phyloP scores from a whole-genome alignment of 2,888 invertebrate species.

The Synergus laeviventris region DNA sequence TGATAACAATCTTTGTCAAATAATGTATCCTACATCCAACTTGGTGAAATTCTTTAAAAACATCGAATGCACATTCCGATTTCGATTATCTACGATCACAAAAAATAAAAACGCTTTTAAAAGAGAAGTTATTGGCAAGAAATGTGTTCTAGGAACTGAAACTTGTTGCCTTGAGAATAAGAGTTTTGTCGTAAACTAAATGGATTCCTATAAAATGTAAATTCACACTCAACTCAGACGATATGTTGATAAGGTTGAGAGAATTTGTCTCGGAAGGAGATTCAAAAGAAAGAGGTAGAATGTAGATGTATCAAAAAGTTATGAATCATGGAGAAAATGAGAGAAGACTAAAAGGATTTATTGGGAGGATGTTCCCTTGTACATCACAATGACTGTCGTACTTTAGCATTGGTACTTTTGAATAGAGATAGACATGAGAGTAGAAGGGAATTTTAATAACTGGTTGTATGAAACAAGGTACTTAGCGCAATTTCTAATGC shows the following conservation, averaged over 20 bases:
- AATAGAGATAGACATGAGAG: background rate
- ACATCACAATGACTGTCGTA: slow-evolving; percentile 23
- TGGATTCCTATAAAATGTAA: slow-evolving; percentile 16
- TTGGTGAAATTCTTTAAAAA: background rate
- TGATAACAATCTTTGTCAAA: too few species aligned
- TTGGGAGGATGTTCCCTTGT: slow-evolving; percentile 6
- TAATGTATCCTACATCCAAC: background rate
- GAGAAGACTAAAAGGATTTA: background rate
- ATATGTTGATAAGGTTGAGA: slow-evolving; percentile 7
- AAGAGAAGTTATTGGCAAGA: background rate
- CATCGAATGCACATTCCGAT: background rate
- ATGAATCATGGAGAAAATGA: background rate
- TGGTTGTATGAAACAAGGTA: slow-evolving; percentile 12
- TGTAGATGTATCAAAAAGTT: background rate
- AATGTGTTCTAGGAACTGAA: slow-evolving; percentile 3
- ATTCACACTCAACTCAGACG: background rate
- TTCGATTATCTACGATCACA: background rate
- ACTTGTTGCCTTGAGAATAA: background rate
- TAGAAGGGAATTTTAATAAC: slow-evolving; percentile 26
- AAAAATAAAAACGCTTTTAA: background rate
- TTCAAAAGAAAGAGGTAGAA: background rate
- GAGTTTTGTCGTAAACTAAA: slow-evolving; percentile 1
- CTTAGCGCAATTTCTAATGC: slow-evolving; percentile 28
- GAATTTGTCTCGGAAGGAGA: background rate
- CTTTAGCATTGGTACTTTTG: slow-evolving; percentile 11